Evolutionary conservation across 2,113 vertebrate genomes (phyloP), one percentile per base, ranked within the genome.

Genomic region (Fregata magnificens): DNA sequence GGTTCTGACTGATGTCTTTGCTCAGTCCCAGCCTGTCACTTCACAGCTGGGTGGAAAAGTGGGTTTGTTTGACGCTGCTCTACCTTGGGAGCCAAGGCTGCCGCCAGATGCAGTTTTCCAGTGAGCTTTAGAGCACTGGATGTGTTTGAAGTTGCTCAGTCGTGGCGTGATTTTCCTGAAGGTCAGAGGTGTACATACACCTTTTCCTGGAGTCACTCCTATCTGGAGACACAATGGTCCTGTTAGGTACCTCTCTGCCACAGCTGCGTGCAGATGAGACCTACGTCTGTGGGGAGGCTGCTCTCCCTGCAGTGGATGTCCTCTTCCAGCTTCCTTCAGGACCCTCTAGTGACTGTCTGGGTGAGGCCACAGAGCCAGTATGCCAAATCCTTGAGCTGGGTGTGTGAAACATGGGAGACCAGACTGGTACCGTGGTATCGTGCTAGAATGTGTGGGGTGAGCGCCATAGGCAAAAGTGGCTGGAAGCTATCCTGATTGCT

Each of bases 171-270:
- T 66, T 81, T 67, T 80, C 44, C 71, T 66, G 50, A 72, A 81
- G 42, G 34, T 61, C 32, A 40, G 44, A 29, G 11, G 15, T 59
- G 28, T 2, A 0, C 7, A 16, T 44, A 15, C 6, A 18, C 6
- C 53, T 86, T 86, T 86, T 65, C 14, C 34, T 86, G 66, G 40
- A 66, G 17, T 42, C 18, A 1, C 18, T 94, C 28, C 28, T 53
- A 8, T 42, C 38, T 74, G 52, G 67, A 70, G 50, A 26, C 0
- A 0, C 7, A 29, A 9, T 34, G 8, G 22, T 76, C 28, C 36
- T 40, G 1, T 29, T 36, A 13, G 16, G 9, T 58, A 44, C 40
- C 14, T 16, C 6, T 40, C 61, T 74, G 53, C n/a, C 72, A 13
- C 47, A 61, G 6, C 40, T 44, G 36, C 2, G 3, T 70, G 61